Conservation (phyloP, 2,113 vertebrate species). For the Axis porcinus region DNA sequence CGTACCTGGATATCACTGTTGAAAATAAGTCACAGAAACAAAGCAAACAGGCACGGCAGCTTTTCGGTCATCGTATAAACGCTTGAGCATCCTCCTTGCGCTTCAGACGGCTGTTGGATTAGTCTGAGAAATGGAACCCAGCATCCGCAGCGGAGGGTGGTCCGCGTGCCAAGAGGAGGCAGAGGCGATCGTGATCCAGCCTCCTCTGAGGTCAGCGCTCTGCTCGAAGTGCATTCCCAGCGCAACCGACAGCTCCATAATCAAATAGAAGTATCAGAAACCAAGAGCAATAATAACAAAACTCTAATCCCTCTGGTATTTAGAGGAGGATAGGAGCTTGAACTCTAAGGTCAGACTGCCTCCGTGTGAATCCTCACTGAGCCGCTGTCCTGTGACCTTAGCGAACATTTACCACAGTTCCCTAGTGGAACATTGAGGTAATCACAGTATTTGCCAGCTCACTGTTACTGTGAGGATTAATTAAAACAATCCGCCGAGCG, state of each 20-base stretch:
- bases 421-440: neutral
- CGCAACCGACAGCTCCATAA: neutral
- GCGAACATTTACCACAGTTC: neutral
- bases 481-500: neutral
- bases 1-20: too few species aligned
- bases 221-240: slow-evolving; percentile 40
- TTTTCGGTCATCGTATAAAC: neutral
- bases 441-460: neutral
- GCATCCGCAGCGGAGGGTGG: neutral
- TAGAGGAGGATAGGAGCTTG: neutral
- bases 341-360: slow-evolving; percentile 2
- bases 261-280: slow-evolving; percentile 34
- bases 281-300: slow-evolving; percentile 14
- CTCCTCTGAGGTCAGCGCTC: neutral
- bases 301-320: slow-evolving; percentile 20
- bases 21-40: neutral
- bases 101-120: rapidly evolving
- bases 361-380: neutral
- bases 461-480: neutral
- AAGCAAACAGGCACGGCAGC: neutral
- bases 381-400: neutral
- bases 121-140: neutral
- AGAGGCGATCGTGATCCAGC: neutral
- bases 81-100: neutral
- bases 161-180: neutral